Base-by-base conservation (phyloP, 2,888 invertebrate genomes). In the Erebia aethiops region DNA sequence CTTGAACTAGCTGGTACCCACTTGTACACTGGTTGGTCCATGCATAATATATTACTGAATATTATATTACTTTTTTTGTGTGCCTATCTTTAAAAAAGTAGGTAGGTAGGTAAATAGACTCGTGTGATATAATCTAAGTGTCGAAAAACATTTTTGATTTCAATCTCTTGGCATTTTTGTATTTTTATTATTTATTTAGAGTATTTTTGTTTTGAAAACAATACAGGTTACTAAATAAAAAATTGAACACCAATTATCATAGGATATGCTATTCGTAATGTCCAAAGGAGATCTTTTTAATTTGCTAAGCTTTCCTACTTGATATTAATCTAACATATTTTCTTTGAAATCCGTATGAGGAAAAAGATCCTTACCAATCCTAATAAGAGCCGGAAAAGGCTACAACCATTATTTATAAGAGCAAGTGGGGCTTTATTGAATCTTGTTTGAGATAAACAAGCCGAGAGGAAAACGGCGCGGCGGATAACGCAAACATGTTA, bases 401-500 rank as follows among this genome's bases (percentile, higher is more conserved):
- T 70, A 69, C 71, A 74, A 70, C 74, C 74, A 76, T 79, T 74
- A 77, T 72, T 74, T 76, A 75, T 68, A 78, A 78, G 71, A 74
- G 74, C 71, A 68, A 72, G 70, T 73, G 71, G 69, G 70, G 74
- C 72, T 76, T 77, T 77, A 77, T 80, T 76, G 77, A 76, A 75
- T 77, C 67, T 74, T 74, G 72, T 74, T 75, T 74, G 77, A 79
- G 77, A 80, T 79, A 77, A 79, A 81, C 79, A 76, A 77, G 73
- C 75, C 76, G 73, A 73, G 76, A 80, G 77, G 77, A 78, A 77
- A 80, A 77, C 73, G 71, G 56, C 72, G 76, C 73, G 71, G 57
- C 72, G 76, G 76, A 79, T 79, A 80, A 78, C 67, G 74, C 77
- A 79, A 80, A 79, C 77, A 80, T 80, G 77, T 75, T 81, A 84